A percentile compares a stretch with the other conserved stretches of the same genome.
Conservation (phyloP, 2,797 vertebrate genomes). For the Picus viridis region DNA sequence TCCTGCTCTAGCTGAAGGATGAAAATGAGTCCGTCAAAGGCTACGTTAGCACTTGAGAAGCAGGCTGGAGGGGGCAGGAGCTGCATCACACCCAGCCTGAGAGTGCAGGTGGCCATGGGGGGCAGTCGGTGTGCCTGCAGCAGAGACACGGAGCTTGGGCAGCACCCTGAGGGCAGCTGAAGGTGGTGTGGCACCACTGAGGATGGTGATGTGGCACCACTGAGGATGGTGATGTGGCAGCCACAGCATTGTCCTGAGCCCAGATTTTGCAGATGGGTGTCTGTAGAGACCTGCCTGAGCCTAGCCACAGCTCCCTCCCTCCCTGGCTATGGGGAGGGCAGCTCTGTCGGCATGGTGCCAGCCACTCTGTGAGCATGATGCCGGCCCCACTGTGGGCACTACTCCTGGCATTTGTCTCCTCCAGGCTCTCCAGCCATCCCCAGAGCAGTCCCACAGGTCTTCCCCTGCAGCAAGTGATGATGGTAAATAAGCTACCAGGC, state of each 20-base stretch:
- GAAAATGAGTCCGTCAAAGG: background rate
- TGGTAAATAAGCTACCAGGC: accelerated
- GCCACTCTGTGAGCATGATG: too few relatives aligned
- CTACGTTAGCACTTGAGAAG: background rate
- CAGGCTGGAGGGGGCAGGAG: background rate
- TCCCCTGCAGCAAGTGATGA: accelerated
- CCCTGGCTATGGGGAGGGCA: background rate
- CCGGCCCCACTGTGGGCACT: accelerated
- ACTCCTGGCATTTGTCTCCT: accelerated
- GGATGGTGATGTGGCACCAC: background rate
- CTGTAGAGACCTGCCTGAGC: too few relatives aligned
- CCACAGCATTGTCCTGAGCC: background rate
- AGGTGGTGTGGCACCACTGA: accelerated
- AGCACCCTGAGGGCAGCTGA: accelerated
- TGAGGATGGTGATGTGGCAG: background rate
- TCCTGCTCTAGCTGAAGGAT: background rate
- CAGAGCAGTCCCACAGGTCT: background rate
- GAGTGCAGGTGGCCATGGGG: background rate
- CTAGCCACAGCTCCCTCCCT: background rate
- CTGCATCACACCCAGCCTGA: background rate
- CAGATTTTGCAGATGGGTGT: background rate
- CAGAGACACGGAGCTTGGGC: background rate
- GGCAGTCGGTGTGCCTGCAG: background rate
- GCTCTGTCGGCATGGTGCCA: background rate
- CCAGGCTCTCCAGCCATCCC: accelerated